Base-by-base conservation (phyloP, 2,797 vertebrate species). In the Champsocephalus esox region DNA sequence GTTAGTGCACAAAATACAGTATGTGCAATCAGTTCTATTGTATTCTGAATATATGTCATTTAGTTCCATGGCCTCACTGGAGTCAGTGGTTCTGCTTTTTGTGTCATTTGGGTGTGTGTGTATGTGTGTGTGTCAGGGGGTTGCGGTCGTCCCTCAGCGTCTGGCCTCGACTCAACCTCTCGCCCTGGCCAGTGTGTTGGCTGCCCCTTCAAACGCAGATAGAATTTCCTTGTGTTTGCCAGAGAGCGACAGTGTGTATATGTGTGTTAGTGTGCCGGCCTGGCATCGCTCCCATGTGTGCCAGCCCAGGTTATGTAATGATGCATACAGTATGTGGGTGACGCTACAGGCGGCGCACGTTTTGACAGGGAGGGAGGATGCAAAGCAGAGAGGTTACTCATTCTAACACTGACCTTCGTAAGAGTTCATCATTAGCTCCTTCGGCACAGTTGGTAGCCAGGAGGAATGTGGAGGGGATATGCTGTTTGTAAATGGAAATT, bases 351-450 rank as follows among this genome's bases (percentile, higher is more conserved):
- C 70, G 52, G 66, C 12, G 43, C 78, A 44, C 67, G 69, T 72
- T 79, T 45, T 76, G 14, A 49, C 70, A 63, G 68, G 43, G 70
- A 68, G 64, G 70, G 34, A 7, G 44, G 52, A 45, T 58, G 24
- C 38, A 43, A 60, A 64, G 63, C 49, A 50, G 41, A 59, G 64
- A n/a, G 65, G 57, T 86, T 81, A 82, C n/a, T 81, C 66, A 81
- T 83, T 77, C 58, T 78, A 81, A 80, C 76, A 45, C 68, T 84
- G 77, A 51, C 62, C 62, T 73, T 71, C n/a, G 11, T 60, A 32
- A 34, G 52, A 52, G 88, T 89, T 91, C 91, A 93, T 92, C 77
- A 92, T 93, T 92, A 82, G 58, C 79, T 72, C 9, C 59, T 76
- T 61, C 0, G 64, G 59, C 74, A 38, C 79, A 60, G 81, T 69